Percentiles rank a stretch among this genome's conserved stretches.
Conservation (phyloP, 2,888 invertebrate genomes). For the Drosophila leonis region DNA sequence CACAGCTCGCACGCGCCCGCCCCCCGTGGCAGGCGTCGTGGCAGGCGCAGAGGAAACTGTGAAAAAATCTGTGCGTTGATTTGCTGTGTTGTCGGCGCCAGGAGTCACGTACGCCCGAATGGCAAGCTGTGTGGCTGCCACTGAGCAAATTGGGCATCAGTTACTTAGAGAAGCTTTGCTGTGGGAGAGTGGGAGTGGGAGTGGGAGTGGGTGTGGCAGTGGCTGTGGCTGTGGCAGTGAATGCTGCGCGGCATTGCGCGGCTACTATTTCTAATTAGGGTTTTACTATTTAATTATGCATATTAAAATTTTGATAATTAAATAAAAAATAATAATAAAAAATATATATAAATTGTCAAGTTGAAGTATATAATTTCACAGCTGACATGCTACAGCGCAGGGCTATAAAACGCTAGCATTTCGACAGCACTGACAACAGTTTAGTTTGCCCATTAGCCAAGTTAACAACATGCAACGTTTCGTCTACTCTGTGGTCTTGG, state of each 20-base stretch:
- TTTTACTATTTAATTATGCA: slow-evolving; percentile 35
- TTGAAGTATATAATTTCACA: slow-evolving; percentile 76
- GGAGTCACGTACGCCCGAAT: slow-evolving; percentile 54
- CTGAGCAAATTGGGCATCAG: slow-evolving; percentile 9
- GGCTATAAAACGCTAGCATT: slow-evolving; percentile 53
- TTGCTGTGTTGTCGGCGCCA: slow-evolving; percentile 27
- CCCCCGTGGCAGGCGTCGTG: not conserved
- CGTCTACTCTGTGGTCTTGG: slow-evolving; percentile 23
- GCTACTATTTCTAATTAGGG: slow-evolving; percentile 18
- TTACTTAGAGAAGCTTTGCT: slow-evolving; percentile 12
- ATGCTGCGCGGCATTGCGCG: not conserved
- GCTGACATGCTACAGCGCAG: slow-evolving; percentile 50
- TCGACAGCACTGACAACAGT: slow-evolving; percentile 37
- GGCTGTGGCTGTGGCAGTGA: too few relatives aligned
- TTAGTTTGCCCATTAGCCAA: slow-evolving; percentile 23
- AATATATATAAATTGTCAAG: slow-evolving; percentile 17
- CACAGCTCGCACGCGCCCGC: not conserved
- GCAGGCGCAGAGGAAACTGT: slow-evolving; percentile 19
- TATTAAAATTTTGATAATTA: slow-evolving; percentile 40
- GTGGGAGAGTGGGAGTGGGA: not conserved
- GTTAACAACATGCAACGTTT: slow-evolving; percentile 50
- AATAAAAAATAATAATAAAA: too few relatives aligned
- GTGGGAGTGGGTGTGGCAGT: not conserved
- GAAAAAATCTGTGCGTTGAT: slow-evolving; percentile 61
- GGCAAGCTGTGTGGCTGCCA: slow-evolving; percentile 18